Conservation (phyloP, 2,113 vertebrate species). For the Lipophrys pholis region DNA sequence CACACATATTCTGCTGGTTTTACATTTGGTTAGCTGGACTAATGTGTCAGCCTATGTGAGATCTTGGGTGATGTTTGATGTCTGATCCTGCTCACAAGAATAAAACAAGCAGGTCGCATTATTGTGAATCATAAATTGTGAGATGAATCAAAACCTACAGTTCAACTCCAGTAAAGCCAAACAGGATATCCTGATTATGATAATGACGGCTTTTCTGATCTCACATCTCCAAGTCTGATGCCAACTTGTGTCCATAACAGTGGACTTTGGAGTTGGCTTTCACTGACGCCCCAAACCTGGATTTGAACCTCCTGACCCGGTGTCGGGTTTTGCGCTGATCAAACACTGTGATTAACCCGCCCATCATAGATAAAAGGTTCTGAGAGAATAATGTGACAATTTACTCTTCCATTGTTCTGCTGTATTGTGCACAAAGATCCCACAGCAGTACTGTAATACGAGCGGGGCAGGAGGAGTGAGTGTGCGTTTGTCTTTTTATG, state of each 20-base stretch:
- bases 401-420: slow-evolving; percentile 54
- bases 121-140: too few species aligned
- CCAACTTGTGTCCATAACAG: slow-evolving; percentile 30
- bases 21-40: not conserved
- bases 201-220: slow-evolving; percentile 13
- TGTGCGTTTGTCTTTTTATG: slow-evolving; percentile 20
- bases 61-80: slow-evolving; percentile 5
- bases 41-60: not conserved
- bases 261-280: not conserved
- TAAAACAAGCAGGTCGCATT: too few species aligned
- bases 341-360: slow-evolving; percentile 55
- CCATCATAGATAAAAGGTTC: slow-evolving; percentile 41
- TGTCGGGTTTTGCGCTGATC: slow-evolving; percentile 59
- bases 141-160: too few species aligned
- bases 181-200: too few species aligned
- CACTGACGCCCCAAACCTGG: slow-evolving; percentile 8
- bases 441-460: slow-evolving; percentile 63
- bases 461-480: slow-evolving; percentile 25
- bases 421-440: slow-evolving; percentile 60
- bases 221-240: slow-evolving; percentile 36
- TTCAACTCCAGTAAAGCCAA: too few species aligned
- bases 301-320: slow-evolving; percentile 31
- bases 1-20: not conserved
- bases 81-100: too few species aligned
- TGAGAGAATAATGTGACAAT: slow-evolving; percentile 67